Base-by-base conservation (phyloP, 1,140 invertebrate species). In the Drosophila quadrilineata region DNA sequence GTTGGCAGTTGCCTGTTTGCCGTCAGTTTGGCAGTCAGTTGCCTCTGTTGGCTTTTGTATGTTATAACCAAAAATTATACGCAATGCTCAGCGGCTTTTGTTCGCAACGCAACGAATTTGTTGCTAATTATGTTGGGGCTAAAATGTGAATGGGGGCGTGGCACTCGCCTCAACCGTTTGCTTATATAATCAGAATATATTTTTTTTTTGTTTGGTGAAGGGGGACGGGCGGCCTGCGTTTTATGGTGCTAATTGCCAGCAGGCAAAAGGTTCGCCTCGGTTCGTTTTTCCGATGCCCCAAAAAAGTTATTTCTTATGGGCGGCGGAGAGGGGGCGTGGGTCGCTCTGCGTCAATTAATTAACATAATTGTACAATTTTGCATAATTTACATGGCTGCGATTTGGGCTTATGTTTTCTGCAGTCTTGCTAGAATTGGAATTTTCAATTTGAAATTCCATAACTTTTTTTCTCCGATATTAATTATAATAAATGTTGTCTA, bases 281-380 rank as follows among this genome's bases (percentile, higher is more conserved):
- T 38, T 24, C 29, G 45, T 24, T n/a, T 40, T n/a, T n/a, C n/a
- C n/a, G n/a, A n/a, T n/a, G n/a, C n/a, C n/a, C n/a, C n/a, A n/a
- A n/a, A n/a, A n/a, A n/a, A n/a, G n/a, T n/a, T n/a, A n/a, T n/a
- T n/a, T n/a, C n/a, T n/a, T n/a, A n/a, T n/a, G n/a, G 29, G 5
- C 3, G 28, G 16, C 33, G 6, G 49, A 48, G 63, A 52, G n/a
- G n/a, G n/a, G n/a, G n/a, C n/a, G n/a, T n/a, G n/a, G n/a, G n/a
- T n/a, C n/a, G n/a, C n/a, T n/a, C 67, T 77, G 64, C 79, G 56
- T 84, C 77, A 82, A 82, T 82, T 82, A 82, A 82, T 82, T 82
- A 77, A 84, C 77, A 82, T 82, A 84, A 82, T 82, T 82, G 77
- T 82, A 82, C 73, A 84, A 84, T 82, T 82, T 82, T 82, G 73